phyloP scores from a whole-genome alignment of 2,113 vertebrate genomes.

The Scomber japonicus region DNA sequence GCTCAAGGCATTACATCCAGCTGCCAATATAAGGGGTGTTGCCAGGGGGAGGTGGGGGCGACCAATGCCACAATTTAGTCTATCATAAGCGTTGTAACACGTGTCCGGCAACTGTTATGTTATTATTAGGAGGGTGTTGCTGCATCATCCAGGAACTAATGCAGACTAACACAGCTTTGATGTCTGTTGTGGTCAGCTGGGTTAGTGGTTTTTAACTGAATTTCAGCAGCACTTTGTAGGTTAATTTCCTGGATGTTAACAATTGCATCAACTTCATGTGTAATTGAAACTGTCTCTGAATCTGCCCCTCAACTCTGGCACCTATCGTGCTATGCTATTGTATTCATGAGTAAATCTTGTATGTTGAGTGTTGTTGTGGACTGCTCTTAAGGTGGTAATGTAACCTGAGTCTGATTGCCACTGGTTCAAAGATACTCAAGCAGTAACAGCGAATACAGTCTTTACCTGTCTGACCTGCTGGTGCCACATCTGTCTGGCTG shows the following conservation, averaged over 20 bases:
- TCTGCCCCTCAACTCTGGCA: slow-evolving; percentile 8
- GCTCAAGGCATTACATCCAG: slow-evolving; percentile 1
- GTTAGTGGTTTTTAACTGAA: background rate
- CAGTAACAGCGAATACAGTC: background rate
- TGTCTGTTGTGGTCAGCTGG: slow-evolving; percentile 3
- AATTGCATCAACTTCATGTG: background rate
- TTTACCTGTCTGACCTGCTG: slow-evolving; percentile 26
- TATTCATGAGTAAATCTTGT: slow-evolving; percentile 35
- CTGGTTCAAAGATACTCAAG: background rate
- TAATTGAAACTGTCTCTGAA: slow-evolving; percentile 2
- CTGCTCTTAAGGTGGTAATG: slow-evolving; percentile 26
- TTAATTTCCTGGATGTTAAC: background rate
- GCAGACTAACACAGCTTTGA: slow-evolving; percentile 8
- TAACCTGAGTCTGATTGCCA: slow-evolving; percentile 29
- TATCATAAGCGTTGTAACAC: slow-evolving; percentile 37
- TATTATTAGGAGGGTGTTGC: slow-evolving; percentile 64
- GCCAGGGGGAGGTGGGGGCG: background rate
- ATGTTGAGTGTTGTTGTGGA: slow-evolving; percentile 6
- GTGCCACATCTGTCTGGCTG: slow-evolving; percentile 45
- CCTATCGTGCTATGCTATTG: slow-evolving; percentile 11
- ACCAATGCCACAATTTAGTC: slow-evolving; percentile 33
- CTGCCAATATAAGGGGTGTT: slow-evolving; percentile 9
- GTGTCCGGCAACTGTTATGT: slow-evolving; percentile 57
- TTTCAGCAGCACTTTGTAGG: slow-evolving; percentile 15
- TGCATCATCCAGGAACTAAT: slow-evolving; percentile 18